A percentile compares a stretch with the other conserved stretches of the same genome.
Conservation (phyloP, 2,888 invertebrate genomes). For the Volucella zonaria region DNA sequence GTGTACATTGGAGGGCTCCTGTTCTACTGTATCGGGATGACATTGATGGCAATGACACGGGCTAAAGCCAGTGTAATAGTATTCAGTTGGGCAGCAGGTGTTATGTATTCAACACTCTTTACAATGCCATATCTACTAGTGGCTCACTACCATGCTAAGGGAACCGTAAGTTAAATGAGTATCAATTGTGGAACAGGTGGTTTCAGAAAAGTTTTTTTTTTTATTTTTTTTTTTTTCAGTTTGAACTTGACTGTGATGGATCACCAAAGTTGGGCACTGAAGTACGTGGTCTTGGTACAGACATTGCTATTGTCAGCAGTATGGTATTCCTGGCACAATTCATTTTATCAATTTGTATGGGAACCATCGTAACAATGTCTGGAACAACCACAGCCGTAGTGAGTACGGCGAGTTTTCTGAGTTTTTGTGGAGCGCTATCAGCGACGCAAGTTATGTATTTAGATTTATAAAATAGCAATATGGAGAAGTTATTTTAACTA, state of each 20-base stretch:
- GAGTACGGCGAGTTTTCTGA: slow-evolving; percentile 91
- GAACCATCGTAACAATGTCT: slow-evolving; percentile 89
- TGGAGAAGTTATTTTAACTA: too few species aligned
- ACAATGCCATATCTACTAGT: slow-evolving; percentile 97
- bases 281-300: slow-evolving; percentile 95
- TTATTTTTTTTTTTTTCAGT: slow-evolving; percentile 82
- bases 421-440: slow-evolving; percentile 91
- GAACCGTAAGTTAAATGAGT: slow-evolving; percentile 86
- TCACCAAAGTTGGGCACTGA: slow-evolving; percentile 85
- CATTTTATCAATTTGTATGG: slow-evolving; percentile 93
- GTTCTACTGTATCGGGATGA: slow-evolving; percentile 94
- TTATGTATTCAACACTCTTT: slow-evolving; percentile 98
- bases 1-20: slow-evolving; percentile 95
- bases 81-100: slow-evolving; percentile 96
- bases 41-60: slow-evolving; percentile 90
- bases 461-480: slow-evolving; percentile 86
- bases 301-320: slow-evolving; percentile 96
- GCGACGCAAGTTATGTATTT: slow-evolving; percentile 95
- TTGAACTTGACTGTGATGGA: slow-evolving; percentile 85
- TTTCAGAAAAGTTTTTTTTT: neutral
- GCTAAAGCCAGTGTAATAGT: slow-evolving; percentile 91
- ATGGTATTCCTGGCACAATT: slow-evolving; percentile 98
- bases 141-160: slow-evolving; percentile 96
- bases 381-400: slow-evolving; percentile 96
- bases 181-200: neutral